Evolutionary conservation across 2,113 vertebrate species (phyloP).

Genomic region (Centropus unirufus): DNA sequence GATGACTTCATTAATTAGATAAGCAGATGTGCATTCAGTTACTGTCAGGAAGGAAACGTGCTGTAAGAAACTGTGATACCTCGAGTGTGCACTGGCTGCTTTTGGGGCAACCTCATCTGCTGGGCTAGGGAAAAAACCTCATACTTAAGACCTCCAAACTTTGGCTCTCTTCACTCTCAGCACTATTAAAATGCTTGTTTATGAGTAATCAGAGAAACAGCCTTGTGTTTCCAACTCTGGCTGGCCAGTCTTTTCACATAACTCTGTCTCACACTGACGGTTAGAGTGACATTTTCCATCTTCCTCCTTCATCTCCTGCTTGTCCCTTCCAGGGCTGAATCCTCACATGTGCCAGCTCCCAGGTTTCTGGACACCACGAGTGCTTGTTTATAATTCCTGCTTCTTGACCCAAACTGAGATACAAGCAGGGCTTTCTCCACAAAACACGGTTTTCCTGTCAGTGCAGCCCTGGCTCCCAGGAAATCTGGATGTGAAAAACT

Average conservation of each 20-base stretch:
- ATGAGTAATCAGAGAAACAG: not conserved
- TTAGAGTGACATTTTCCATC: not conserved
- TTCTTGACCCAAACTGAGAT: not conserved
- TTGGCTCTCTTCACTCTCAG: not conserved
- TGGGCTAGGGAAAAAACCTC: not conserved
- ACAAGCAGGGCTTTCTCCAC: fast-evolving
- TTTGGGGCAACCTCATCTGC: not conserved
- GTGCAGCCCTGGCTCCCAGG: not conserved
- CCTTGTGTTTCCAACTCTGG: not conserved
- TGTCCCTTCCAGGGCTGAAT: not conserved
- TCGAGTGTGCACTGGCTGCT: not conserved
- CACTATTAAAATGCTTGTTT: too few species aligned
- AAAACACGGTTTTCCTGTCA: not conserved
- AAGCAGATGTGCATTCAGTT: not conserved
- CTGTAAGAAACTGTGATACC: not conserved
- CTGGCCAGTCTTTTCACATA: not conserved
- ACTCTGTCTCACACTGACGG: not conserved
- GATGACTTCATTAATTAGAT: not conserved
- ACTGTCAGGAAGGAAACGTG: not conserved
- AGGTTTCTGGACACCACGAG: not conserved
- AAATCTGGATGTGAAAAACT: not conserved
- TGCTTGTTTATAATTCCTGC: not conserved
- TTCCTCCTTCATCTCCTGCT: not conserved
- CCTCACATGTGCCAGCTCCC: not conserved
- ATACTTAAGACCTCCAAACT: not conserved